These are phyloP conservation scores for Coracopsis vasa DNA, from an alignment of 2,113 vertebrate genomes.

Conservation along the genomic window DNA sequence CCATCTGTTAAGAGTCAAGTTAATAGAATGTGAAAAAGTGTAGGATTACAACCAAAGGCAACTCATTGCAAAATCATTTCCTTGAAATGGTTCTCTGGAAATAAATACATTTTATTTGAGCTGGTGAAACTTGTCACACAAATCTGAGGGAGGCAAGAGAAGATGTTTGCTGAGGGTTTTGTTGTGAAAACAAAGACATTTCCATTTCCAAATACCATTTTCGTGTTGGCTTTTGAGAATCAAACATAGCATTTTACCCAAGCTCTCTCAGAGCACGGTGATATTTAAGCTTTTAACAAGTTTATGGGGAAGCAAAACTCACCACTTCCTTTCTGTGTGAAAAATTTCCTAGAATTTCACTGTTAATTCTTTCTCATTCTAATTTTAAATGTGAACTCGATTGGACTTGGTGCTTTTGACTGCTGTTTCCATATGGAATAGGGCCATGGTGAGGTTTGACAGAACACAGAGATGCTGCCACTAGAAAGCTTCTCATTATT, in stretches of 20 bases:
- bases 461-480: neutral
- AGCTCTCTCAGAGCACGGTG: neutral
- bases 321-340: neutral
- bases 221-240: neutral
- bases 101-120: neutral
- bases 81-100: neutral
- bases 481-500: neutral
- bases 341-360: neutral
- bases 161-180: neutral
- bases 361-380: neutral
- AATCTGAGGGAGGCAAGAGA: neutral
- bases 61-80: neutral
- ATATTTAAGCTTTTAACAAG: neutral
- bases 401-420: neutral
- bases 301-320: neutral
- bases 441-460: neutral
- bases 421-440: neutral
- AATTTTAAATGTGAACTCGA: neutral
- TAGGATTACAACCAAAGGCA: constrained; percentile 4
- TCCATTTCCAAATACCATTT: neutral
- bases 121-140: neutral
- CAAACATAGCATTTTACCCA: neutral
- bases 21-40: neutral
- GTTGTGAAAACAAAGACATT: neutral
- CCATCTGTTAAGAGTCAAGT: constrained; percentile 29